Percentiles rank a stretch among this genome's conserved stretches.
phyloP scores from a whole-genome alignment of 2,113 vertebrate genomes.

The Sinocyclocheilus anshuiensis region DNA sequence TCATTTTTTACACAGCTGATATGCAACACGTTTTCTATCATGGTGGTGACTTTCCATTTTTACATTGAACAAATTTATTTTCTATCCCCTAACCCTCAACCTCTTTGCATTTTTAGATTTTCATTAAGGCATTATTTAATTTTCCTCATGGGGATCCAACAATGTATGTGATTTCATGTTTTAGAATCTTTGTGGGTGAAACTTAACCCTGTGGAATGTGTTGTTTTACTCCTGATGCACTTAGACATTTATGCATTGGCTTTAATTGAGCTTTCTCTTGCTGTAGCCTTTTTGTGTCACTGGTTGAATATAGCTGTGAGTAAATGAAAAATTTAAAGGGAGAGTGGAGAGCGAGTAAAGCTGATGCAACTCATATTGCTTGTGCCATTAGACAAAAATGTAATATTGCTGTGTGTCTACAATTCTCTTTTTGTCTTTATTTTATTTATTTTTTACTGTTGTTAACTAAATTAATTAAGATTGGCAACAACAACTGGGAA shows the following conservation, averaged over 20 bases:
- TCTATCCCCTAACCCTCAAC: neutral
- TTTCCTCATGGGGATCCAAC: neutral
- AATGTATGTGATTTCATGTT: neutral
- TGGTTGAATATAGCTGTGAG: neutral
- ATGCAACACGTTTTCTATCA: neutral
- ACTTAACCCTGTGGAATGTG: neutral
- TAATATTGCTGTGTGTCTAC: neutral
- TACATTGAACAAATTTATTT: neutral
- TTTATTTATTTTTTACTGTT: neutral
- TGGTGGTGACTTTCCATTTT: neutral
- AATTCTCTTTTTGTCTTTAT: neutral
- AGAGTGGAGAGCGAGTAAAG: neutral
- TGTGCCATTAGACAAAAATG: neutral
- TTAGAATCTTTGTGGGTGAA: neutral
- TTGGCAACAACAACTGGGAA: neutral
- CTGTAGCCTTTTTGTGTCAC: neutral
- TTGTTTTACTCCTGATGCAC: neutral
- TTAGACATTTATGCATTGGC: neutral
- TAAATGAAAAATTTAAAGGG: neutral
- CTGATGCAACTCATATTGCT: neutral
- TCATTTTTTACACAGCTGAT: neutral
- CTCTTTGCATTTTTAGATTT: neutral
- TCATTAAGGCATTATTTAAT: neutral
- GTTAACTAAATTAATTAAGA: neutral
- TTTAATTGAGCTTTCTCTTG: neutral